Evolutionary conservation across 2,888 invertebrate species (phyloP), one percentile per base, ranked within the genome.

Genomic region (Eupithecia tripunctaria): DNA sequence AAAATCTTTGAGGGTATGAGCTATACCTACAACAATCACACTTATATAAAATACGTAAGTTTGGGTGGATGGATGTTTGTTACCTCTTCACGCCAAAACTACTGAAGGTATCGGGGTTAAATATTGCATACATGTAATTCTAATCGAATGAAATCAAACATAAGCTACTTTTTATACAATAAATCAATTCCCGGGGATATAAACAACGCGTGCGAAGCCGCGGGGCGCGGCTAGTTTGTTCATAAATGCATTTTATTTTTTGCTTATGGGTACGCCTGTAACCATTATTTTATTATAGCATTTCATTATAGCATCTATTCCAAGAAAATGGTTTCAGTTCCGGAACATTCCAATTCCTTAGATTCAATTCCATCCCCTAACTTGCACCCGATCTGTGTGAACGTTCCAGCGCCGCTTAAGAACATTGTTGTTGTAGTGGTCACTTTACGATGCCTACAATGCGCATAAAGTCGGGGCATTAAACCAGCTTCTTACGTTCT

Each of bases 361-460:
- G 43, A 65, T 43, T 51, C 15, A 32, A 63, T 51, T 51, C 15
- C 43, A 63, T 51, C 64, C 27, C 38, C 38, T 59, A 65, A 56
- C 36, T 64, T 56, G 1, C 12, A 63, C 67, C 60, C 67, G 60
- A 70, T 68, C 70, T 64, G 32, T 38, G 69, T 32, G 25, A 14
- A 21, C 64, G 65, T 67, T 27, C 62, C 2, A 65, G 68, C 18
- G 67, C 67, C 73, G 71, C 75, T 71, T 64, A 67, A 65, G 71
- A 67, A 76, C 76, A 76, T 60, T 73, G 76, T 76, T 32, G 56
- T 59, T 18, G 32, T 67, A 68, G 67, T 15, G 76, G 76, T 76
- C 71, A 70, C 60, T 66, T 71, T 71, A 76, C 67, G 60, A 67
- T 5, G 38, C 18, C 25, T 14, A 67, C 73, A 63, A 67, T 71